Percentiles rank a stretch among this genome's conserved stretches.
phyloP scores from a whole-genome alignment of 2,797 vertebrate species.

The Philypnodon macrostomus region DNA sequence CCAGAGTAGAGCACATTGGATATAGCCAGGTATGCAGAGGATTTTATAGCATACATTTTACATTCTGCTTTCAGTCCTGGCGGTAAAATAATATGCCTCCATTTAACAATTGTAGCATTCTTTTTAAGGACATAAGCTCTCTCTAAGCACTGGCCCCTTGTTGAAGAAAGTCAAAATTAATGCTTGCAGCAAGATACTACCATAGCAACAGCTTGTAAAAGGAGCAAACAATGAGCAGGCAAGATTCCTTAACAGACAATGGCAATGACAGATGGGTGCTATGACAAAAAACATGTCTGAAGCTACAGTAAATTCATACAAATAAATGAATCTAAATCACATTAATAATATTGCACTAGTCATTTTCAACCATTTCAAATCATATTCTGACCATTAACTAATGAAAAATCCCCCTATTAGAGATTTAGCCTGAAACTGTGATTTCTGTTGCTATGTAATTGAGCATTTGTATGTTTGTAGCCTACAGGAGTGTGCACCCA shows the following conservation, averaged over 20 bases:
- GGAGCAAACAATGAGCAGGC: too few species aligned
- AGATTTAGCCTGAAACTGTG: conserved; percentile 20
- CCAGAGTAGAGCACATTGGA: not conserved
- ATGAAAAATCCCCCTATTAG: conserved; percentile 24
- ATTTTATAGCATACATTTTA: not conserved
- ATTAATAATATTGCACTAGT: not conserved
- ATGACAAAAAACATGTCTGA: conserved; percentile 3
- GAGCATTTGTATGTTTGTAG: conserved; percentile 33
- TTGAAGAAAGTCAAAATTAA: conserved; percentile 2
- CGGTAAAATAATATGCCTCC: not conserved
- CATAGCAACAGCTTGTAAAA: conserved; percentile 9
- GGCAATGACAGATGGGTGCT: conserved; percentile 3
- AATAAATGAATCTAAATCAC: conserved; percentile 1
- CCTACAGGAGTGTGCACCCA: conserved; percentile 28
- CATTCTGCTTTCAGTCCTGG: not conserved
- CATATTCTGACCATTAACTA: conserved; percentile 14
- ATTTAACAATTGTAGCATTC: not conserved
- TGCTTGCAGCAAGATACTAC: not conserved
- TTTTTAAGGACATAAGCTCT: not conserved
- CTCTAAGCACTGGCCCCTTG: not conserved
- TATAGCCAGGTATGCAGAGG: not conserved
- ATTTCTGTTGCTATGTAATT: conserved; percentile 50
- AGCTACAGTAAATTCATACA: not conserved
- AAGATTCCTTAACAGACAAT: too few species aligned
- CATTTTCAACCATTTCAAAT: conserved; percentile 4